Percentiles rank a stretch among this genome's conserved stretches.
Evolutionary conservation across 2,888 invertebrate species (phyloP).

Genomic region (Drepana falcataria): DNA sequence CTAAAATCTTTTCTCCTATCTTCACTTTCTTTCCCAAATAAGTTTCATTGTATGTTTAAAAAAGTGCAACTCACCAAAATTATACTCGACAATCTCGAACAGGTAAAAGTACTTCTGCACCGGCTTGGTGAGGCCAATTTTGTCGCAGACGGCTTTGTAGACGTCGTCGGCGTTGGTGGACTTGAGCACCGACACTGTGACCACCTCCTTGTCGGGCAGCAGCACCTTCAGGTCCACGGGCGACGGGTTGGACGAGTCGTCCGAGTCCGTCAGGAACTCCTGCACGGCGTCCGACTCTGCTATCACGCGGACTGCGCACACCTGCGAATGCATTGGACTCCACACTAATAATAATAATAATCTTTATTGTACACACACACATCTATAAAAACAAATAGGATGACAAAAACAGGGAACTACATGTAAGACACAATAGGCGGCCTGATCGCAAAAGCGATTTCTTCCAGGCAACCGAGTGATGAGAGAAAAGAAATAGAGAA

Average conservation of each 20-base stretch:
- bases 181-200: conserved; percentile 92
- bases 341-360: too few species aligned
- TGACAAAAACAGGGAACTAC: too few species aligned
- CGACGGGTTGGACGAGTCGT: conserved; percentile 88
- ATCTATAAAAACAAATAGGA: too few species aligned
- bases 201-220: conserved; percentile 93
- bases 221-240: conserved; percentile 88
- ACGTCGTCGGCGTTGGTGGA: conserved; percentile 95
- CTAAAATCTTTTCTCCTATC: too few species aligned
- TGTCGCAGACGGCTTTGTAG: conserved; percentile 90
- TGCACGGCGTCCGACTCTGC: conserved; percentile 98
- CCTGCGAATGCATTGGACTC: conserved; percentile 43
- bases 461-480: too few species aligned
- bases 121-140: conserved; percentile 88
- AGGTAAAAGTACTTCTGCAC: conserved; percentile 95
- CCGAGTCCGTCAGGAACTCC: conserved; percentile 96
- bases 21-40: too few species aligned
- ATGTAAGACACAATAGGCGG: too few species aligned
- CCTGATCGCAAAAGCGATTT: too few species aligned
- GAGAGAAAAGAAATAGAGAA: too few species aligned
- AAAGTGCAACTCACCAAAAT: conserved; percentile 86
- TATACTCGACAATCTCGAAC: conserved; percentile 98
- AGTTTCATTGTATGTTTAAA: too few species aligned
- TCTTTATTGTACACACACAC: too few species aligned
- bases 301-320: conserved; percentile 98